phyloP scores from a whole-genome alignment of 1,140 invertebrate species.

The Drosophila pectinifera region DNA sequence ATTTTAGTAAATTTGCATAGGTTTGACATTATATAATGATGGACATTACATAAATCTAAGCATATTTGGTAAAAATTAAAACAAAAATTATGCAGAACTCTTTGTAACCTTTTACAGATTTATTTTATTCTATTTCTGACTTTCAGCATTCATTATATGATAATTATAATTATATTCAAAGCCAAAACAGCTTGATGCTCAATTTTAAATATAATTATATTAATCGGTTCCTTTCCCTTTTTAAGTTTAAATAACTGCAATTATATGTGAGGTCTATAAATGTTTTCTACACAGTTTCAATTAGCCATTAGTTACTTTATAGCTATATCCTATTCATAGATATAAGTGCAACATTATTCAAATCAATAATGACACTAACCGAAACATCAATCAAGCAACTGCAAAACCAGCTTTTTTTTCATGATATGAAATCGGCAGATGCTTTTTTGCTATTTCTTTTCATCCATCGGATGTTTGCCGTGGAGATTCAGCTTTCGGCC shows the following conservation, averaged over 20 bases:
- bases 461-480: conserved; percentile 22
- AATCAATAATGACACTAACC: conserved; percentile 38
- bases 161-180: not conserved
- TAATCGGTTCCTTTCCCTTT: conserved; percentile 1
- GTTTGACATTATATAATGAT: not conserved
- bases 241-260: conserved; percentile 10
- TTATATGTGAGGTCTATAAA: conserved; percentile 3
- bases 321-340: not conserved
- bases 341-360: conserved; percentile 33
- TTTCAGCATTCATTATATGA: not conserved
- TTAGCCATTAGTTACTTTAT: conserved; percentile 11
- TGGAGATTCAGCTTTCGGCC: conserved; percentile 40
- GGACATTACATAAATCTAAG: conserved; percentile 13
- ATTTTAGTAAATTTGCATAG: conserved; percentile 15
- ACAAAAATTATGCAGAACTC: not conserved
- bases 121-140: too few relatives aligned
- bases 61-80: not conserved
- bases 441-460: conserved; percentile 17
- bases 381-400: conserved; percentile 48
- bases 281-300: not conserved
- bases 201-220: conserved; percentile 6
- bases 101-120: too few relatives aligned
- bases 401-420: conserved; percentile 44
- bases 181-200: not conserved
- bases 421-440: conserved; percentile 32